Conservation (phyloP, 37 sponge, comb jelly and placozoan species). For the Crambe crambe region DNA sequence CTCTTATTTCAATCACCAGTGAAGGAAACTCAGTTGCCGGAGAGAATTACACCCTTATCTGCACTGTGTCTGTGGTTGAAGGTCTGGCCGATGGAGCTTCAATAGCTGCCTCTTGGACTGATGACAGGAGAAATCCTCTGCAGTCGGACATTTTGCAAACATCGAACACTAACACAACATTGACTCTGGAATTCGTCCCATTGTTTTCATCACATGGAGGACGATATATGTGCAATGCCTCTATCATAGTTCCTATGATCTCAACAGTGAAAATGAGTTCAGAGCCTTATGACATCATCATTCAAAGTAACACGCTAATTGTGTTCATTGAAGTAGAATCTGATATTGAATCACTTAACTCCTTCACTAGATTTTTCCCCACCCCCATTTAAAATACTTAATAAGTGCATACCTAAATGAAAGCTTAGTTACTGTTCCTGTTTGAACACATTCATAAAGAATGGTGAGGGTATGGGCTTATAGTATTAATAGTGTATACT, state of each 20-base stretch:
- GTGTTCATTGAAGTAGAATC: too few relatives aligned
- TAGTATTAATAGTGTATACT: too few relatives aligned
- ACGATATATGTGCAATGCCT: background rate
- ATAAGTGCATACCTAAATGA: too few relatives aligned
- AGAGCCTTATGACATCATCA: background rate
- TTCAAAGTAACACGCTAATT: constrained; percentile 5
- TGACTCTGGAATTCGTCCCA: constrained; percentile 1
- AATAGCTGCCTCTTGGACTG: constrained; percentile 3
- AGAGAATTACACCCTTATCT: constrained; percentile 9
- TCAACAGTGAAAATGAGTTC: background rate
- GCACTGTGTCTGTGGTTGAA: background rate
- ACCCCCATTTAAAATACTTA: too few relatives aligned
- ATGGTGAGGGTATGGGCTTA: too few relatives aligned
- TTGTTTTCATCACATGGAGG: background rate
- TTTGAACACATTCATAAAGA: too few relatives aligned
- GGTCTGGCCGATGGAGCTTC: background rate
- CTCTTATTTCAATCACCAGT: constrained; percentile 8
- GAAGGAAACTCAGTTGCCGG: background rate
- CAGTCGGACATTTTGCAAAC: background rate
- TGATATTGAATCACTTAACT: too few relatives aligned
- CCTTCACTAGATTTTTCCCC: too few relatives aligned
- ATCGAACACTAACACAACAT: background rate
- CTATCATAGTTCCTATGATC: background rate
- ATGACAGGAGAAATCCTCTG: background rate
- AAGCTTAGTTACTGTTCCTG: too few relatives aligned